phyloP scores from a whole-genome alignment of 2,797 vertebrate species.

The Limosa lapponica region DNA sequence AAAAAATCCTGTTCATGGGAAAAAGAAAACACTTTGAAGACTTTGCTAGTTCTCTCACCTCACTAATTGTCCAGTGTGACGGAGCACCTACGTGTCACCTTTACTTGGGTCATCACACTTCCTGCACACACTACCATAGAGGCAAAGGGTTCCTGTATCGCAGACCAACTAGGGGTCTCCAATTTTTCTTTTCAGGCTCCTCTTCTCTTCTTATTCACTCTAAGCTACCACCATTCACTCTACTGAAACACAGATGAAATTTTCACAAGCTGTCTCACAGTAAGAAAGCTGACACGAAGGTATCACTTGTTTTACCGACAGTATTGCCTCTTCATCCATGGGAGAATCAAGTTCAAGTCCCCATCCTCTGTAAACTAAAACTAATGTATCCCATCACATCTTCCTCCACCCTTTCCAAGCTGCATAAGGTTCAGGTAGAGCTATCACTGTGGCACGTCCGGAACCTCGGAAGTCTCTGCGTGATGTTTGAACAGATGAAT shows the following conservation, averaged over 20 bases:
- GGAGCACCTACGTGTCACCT: neutral
- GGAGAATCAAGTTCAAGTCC: neutral
- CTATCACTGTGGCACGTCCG: neutral
- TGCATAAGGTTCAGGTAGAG: neutral
- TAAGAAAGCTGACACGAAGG: neutral
- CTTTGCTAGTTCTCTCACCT: neutral
- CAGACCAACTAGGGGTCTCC: rapidly evolving
- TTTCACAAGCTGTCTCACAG: neutral
- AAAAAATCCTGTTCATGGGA: neutral
- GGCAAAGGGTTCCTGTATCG: neutral
- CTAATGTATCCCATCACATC: neutral
- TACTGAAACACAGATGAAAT: neutral
- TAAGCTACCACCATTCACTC: neutral
- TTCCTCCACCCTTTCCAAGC: neutral
- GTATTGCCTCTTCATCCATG: neutral
- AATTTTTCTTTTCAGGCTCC: neutral
- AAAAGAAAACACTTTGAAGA: neutral
- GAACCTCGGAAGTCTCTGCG: neutral
- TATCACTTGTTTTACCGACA: neutral
- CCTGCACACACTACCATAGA: rapidly evolving
- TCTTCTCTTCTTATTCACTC: neutral
- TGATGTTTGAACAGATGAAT: neutral
- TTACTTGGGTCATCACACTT: neutral
- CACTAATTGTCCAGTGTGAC: neutral
- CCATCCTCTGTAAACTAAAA: neutral